Evolutionary conservation across 2,113 vertebrate species (phyloP).

Genomic region (Smithornis capensis): DNA sequence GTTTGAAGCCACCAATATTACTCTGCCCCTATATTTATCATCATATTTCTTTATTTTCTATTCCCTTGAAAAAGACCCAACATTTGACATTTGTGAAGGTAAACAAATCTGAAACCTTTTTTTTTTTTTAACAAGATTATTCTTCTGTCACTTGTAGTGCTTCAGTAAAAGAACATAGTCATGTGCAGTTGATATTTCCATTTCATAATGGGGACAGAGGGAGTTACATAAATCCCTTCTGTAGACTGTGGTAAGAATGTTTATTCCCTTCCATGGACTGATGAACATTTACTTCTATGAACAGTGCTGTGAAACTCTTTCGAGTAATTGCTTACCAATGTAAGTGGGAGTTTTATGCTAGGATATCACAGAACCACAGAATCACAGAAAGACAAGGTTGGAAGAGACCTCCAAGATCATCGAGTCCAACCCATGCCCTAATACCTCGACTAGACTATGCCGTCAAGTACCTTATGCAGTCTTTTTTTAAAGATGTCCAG

Average conservation of each 20-base stretch:
- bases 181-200: background rate
- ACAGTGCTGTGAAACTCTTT: background rate
- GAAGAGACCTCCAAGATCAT: too few species aligned
- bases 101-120: background rate
- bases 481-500: too few species aligned
- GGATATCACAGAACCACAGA: too few species aligned
- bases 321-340: background rate
- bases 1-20: background rate
- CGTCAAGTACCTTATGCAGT: too few species aligned
- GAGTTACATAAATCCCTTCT: constrained; percentile 11
- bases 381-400: too few species aligned
- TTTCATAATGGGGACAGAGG: background rate
- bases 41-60: background rate
- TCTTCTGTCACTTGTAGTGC: background rate
- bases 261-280: background rate
- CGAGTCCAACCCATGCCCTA: too few species aligned
- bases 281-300: background rate
- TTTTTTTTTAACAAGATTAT: background rate
- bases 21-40: background rate
- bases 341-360: background rate
- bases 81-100: background rate
- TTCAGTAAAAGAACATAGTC: background rate
- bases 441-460: too few species aligned
- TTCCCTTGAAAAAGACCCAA: background rate
- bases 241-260: background rate